Base-by-base conservation (phyloP, 2,888 invertebrate species). In the Leptinotarsa juncta region DNA sequence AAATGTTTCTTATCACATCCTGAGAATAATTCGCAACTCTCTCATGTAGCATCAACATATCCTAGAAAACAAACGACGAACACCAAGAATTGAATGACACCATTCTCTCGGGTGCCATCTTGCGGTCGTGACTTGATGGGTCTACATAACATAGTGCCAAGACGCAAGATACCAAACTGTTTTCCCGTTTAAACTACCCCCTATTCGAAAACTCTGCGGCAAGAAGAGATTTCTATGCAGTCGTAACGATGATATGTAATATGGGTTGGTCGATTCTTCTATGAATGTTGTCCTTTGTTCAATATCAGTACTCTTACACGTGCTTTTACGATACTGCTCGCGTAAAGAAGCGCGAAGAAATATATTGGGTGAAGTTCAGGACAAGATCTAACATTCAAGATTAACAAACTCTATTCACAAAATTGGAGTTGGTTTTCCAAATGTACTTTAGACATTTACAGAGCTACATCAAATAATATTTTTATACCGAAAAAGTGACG, bases 1-100 rank as follows among this genome's bases (percentile, higher is more conserved):
- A 73, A 69, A 69, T 69, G 68, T 69, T 69, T 69, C 72, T 69
- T 73, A 73, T 73, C 72, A 69, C 68, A 69, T 53, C 50, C 67
- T 32, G 57, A 55, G 67, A 72, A 72, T 72, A 62, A 72, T 72
- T 72, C 68, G 62, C 72, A 69, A 73, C 51, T 68, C 51, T 65
- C 68, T 68, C 32, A 53, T 65, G 65, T 55, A 49, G 60, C 65
- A 65, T 65, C 65, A 53, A 60, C 50, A 67, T 49, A 67, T 72
- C 62, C 67, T 32, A 20, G 65, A 55, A 71, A 71, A 69, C 67
- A 49, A 32, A 67, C 49, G 49, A 67, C 66, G 26, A 69, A 69
- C 65, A 65, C 62, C 67, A 72, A 69, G 65, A 69, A 69, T 53
- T 69, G 65, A 73, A 73, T 73, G 53, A 49, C 69, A 55, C 48